phyloP scores from a whole-genome alignment of 2,113 vertebrate species.

The Chionodraco myersi region DNA sequence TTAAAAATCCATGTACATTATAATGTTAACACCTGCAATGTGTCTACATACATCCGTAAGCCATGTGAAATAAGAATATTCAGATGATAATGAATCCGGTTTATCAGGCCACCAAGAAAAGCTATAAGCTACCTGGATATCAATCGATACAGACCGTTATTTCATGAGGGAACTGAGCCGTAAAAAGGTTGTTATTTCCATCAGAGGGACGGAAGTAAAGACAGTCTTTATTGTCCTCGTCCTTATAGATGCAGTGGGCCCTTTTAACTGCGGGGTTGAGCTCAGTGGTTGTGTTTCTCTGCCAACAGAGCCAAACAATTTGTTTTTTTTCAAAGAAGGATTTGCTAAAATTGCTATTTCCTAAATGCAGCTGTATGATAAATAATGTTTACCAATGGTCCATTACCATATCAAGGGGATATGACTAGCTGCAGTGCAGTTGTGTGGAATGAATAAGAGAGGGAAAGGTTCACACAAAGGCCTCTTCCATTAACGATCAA shows the following conservation, averaged over 20 bases:
- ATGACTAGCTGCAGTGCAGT: conserved; percentile 51
- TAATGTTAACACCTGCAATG: background rate
- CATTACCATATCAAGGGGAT: conserved; percentile 68
- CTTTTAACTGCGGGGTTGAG: background rate
- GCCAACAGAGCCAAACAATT: conserved; percentile 27
- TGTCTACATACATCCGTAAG: background rate
- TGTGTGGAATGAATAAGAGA: conserved; percentile 53
- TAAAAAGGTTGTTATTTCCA: conserved; percentile 12
- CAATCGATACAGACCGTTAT: background rate
- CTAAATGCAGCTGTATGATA: conserved; percentile 48
- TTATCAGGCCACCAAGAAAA: background rate
- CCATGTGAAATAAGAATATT: background rate
- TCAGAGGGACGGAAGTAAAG: background rate
- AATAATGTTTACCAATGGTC: conserved; percentile 70
- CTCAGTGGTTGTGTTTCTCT: background rate
- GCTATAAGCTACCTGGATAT: background rate
- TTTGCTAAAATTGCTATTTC: conserved; percentile 67
- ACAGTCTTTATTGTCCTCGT: conserved; percentile 13
- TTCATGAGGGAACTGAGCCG: background rate
- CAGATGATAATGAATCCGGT: conserved; percentile 3
- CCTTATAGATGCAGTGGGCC: conserved; percentile 6
- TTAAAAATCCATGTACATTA: no score
- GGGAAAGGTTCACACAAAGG: conserved; percentile 68
- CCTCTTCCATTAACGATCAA: conserved; percentile 58
- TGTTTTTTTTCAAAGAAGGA: conserved; percentile 56